These are phyloP conservation scores for Odontocolon sp. DNA, from an alignment of 2,888 invertebrate species.

Conservation along the genomic window DNA sequence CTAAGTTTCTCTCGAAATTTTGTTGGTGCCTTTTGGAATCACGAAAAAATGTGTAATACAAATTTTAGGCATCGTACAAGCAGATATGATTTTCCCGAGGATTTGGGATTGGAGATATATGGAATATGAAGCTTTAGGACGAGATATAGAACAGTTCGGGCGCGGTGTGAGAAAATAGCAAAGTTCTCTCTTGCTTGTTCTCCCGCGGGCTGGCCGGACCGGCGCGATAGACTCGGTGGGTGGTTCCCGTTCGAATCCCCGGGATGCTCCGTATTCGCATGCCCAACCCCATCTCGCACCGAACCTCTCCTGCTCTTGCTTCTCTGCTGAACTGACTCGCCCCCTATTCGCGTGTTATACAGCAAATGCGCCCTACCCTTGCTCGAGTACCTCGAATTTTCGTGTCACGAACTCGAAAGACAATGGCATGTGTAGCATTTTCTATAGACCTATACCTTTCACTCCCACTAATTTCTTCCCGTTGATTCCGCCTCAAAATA, in stretches of 20 bases:
- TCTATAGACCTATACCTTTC: neutral
- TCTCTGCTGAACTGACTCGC: slow-evolving; percentile 41
- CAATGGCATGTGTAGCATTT: neutral
- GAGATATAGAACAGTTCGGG: slow-evolving; percentile 30
- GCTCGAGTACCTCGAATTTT: neutral
- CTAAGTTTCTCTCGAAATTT: neutral
- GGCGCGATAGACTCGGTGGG: slow-evolving; percentile 80
- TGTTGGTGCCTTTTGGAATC: no score
- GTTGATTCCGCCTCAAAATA: neutral
- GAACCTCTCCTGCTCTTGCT: slow-evolving; percentile 54
- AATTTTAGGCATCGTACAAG: no score
- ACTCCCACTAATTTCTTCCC: neutral
- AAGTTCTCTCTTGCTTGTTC: slow-evolving; percentile 63
- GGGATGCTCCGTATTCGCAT: slow-evolving; percentile 84
- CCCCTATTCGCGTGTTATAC: slow-evolving; percentile 41
- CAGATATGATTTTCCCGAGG: no score
- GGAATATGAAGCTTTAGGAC: no score
- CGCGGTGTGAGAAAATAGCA: slow-evolving; percentile 72
- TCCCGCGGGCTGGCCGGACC: slow-evolving; percentile 78
- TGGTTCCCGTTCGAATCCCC: slow-evolving; percentile 81
- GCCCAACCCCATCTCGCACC: slow-evolving; percentile 76
- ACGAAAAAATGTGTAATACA: neutral
- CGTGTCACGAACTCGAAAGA: neutral
- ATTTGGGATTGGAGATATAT: no score
- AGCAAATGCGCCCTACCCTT: slow-evolving; percentile 42